A percentile compares a stretch with the other conserved stretches of the same genome.
Evolutionary conservation across 2,113 vertebrate genomes (phyloP).

Genomic region (Cettia cetti): DNA sequence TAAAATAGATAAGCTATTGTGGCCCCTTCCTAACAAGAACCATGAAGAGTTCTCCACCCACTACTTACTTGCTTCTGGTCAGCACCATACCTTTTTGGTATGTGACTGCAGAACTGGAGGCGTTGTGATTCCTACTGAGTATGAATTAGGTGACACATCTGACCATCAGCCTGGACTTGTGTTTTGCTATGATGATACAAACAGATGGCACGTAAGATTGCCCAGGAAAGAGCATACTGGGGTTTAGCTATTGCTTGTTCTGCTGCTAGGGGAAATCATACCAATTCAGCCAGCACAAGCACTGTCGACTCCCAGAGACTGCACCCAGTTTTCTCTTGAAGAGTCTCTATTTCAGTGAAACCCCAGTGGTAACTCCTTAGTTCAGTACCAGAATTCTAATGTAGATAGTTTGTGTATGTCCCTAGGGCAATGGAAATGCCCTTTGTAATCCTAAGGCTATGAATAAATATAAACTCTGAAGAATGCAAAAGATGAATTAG

Average conservation of each 20-base stretch:
- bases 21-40: background rate
- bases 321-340: background rate
- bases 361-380: background rate
- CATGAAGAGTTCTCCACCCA: background rate
- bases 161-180: background rate
- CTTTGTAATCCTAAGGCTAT: background rate
- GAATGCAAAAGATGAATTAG: background rate
- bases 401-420: background rate
- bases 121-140: background rate
- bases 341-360: background rate
- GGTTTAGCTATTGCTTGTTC: background rate
- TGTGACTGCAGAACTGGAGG: background rate
- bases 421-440: background rate
- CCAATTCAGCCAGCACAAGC: background rate
- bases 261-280: background rate
- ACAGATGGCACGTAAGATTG: background rate
- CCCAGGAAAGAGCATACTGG: background rate
- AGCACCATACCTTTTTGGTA: background rate
- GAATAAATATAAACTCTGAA: background rate
- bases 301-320: accelerated
- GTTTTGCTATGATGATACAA: accelerated
- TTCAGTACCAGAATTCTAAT: background rate
- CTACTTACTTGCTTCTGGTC: background rate
- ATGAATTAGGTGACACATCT: background rate
- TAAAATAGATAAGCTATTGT: background rate